Conservation (phyloP, 37 sponge, comb jelly and placozoan genomes). For the Haliclona indistincta region DNA sequence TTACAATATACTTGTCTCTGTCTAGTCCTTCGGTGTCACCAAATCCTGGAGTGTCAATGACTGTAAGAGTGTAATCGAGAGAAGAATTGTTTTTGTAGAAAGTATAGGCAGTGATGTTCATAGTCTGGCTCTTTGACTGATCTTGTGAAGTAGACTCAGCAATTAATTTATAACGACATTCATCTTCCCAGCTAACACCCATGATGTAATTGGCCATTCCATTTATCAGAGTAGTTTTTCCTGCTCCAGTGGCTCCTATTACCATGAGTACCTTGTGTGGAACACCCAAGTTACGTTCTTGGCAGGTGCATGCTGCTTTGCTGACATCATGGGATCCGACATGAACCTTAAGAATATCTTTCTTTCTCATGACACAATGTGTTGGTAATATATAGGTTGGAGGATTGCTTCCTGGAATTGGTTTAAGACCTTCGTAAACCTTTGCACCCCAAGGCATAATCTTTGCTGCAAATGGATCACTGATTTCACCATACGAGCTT, state of each 20-base stretch:
- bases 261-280: slow-evolving; percentile 52
- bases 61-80: slow-evolving; percentile 36
- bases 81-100: slow-evolving; percentile 25
- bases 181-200: slow-evolving; percentile 55
- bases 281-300: no score
- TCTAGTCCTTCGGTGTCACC: slow-evolving; percentile 48
- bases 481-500: no score
- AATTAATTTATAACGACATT: slow-evolving; percentile 50
- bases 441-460: no score
- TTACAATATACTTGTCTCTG: slow-evolving; percentile 30
- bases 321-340: no score
- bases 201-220: slow-evolving; percentile 55
- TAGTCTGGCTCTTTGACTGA: slow-evolving; percentile 39
- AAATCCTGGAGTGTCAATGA: slow-evolving; percentile 72
- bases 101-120: slow-evolving; percentile 54
- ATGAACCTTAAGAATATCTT: not conserved
- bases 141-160: slow-evolving; percentile 6
- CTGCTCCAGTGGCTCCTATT: slow-evolving; percentile 64
- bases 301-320: no score
- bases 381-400: not conserved
- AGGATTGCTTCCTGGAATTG: not conserved
- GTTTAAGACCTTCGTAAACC: no score
- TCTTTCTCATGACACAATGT: not conserved
- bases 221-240: slow-evolving; percentile 62
- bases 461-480: no score